Evolutionary conservation across 1,140 invertebrate genomes (phyloP).

Genomic region (Zaprionus nigranus): DNA sequence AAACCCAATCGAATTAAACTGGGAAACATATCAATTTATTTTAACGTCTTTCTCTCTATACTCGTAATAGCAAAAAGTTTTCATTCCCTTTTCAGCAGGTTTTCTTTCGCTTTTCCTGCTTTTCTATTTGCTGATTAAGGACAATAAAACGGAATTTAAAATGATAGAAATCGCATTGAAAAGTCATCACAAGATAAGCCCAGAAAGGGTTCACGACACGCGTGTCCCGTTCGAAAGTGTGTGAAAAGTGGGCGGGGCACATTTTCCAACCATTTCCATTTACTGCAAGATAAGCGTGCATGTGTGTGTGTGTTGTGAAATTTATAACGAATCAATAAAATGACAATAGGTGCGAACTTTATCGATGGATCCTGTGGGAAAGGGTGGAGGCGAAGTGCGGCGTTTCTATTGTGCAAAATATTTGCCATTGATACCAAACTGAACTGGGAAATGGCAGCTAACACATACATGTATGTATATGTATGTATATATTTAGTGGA

Average conservation of each 20-base stretch:
- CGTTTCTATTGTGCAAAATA: conserved; percentile 56
- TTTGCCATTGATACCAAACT: conserved; percentile 42
- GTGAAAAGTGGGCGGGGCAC: conserved; percentile 51
- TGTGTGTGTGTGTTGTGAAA: conserved; percentile 56
- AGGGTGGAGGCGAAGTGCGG: conserved; percentile 22
- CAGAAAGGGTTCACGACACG: conserved; percentile 63
- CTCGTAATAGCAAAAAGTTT: conserved; percentile 16
- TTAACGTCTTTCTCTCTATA: conserved; percentile 51
- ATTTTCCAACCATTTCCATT: conserved; percentile 80
- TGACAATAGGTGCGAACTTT: conserved; percentile 81
- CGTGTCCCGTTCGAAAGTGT: conserved; percentile 27
- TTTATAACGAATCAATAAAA: conserved; percentile 83
- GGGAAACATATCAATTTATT: conserved; percentile 69
- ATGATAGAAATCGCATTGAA: conserved; percentile 77
- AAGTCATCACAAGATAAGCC: conserved; percentile 62
- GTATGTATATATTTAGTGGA: conserved; percentile 8
- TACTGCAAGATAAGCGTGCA: conserved; percentile 71
- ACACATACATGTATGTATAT: neutral
- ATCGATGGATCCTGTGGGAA: conserved; percentile 46
- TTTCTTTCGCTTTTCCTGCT: conserved; percentile 10
- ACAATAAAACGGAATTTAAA: conserved; percentile 82
- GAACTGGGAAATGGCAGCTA: conserved; percentile 2
- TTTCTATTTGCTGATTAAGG: conserved; percentile 58
- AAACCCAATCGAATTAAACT: neutral
- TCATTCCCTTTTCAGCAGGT: conserved; percentile 8